These are phyloP conservation scores for Gallinago undulata DNA, from an alignment of 2,113 vertebrate genomes.

Conservation along the genomic window DNA sequence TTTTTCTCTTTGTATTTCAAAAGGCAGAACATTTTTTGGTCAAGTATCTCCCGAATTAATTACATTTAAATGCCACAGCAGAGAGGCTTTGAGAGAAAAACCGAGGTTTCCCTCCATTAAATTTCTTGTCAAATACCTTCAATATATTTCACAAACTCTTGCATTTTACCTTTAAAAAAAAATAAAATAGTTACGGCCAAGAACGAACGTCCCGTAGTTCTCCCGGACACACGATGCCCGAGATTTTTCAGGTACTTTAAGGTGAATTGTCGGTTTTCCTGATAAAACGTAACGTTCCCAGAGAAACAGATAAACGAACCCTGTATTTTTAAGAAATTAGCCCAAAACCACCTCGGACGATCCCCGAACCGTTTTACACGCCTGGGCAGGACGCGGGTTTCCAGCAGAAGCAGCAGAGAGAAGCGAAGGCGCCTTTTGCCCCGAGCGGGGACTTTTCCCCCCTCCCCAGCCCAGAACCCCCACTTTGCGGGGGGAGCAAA, in stretches of 20 bases:
- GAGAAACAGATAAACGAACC: background rate
- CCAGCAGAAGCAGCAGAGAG: background rate
- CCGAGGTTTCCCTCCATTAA: background rate
- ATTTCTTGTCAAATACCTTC: background rate
- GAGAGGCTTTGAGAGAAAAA: background rate
- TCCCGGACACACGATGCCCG: rapidly evolving
- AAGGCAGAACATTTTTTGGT: background rate
- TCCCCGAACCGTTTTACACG: rapidly evolving
- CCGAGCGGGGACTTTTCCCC: background rate
- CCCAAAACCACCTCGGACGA: rapidly evolving
- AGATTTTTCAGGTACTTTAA: background rate
- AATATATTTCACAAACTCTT: background rate
- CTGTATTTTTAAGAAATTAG: rapidly evolving
- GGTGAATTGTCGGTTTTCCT: background rate
- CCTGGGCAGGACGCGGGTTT: background rate
- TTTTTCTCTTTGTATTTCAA: background rate
- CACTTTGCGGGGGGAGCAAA: background rate
- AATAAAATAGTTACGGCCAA: background rate
- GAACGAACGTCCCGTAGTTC: rapidly evolving
- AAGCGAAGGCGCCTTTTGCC: background rate
- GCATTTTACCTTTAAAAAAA: background rate
- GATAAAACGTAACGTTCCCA: rapidly evolving
- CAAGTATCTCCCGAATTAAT: background rate
- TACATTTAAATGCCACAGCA: background rate
- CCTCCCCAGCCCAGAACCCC: background rate